Evolutionary conservation across 2,797 vertebrate genomes (phyloP), one percentile per base, ranked within the genome.

Genomic region (Acanthiza pusilla): DNA sequence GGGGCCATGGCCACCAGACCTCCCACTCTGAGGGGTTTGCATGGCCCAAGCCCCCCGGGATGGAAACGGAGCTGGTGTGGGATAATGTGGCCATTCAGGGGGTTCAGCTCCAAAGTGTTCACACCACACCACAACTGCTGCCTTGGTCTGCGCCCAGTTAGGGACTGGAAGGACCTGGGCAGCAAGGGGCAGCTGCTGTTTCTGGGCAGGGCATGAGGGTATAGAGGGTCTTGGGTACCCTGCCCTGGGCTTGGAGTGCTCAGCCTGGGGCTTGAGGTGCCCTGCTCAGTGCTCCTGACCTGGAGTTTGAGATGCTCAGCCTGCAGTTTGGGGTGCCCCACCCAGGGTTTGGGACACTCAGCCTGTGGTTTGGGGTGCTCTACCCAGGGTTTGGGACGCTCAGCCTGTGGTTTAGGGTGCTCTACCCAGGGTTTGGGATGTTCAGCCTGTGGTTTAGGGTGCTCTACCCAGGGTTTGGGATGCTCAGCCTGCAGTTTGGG

Each of bases 71-170:
- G 72, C 23, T 58, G 45, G 27, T 19, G 29, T 0, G 1, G 76
- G 75, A 30, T 7, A 61, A 16, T 1, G 9, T 3, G 36, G 78
- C 36, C 3, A 0, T 18, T 16, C n/a, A 4, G 16, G 7, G 42
- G 3, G 23, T 21, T 53, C 27, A 36, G 65, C n/a, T 45, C 22
- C 8, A 2, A 21, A 20, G 3, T 1, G 19, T 9, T 47, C 29
- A 23, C 5, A 3, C 55, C 26, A 25, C 8, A 1, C 13, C 38
- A 0, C 38, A 22, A 22, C 5, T 3, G 16, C 30, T 0, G 0
- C 22, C 38, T n/a, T 7, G 6, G 15, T 5, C 40, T 42, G 77
- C 0, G 9, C 62, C 77, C 90, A 86, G 72, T 76, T 22, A 25
- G 21, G 36, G 47, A 85, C 68, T 88, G 88, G 76, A 36, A 68